These are phyloP conservation scores for Lysiphlebus fabarum DNA, from an alignment of 1,140 invertebrate species.

Conservation along the genomic window DNA sequence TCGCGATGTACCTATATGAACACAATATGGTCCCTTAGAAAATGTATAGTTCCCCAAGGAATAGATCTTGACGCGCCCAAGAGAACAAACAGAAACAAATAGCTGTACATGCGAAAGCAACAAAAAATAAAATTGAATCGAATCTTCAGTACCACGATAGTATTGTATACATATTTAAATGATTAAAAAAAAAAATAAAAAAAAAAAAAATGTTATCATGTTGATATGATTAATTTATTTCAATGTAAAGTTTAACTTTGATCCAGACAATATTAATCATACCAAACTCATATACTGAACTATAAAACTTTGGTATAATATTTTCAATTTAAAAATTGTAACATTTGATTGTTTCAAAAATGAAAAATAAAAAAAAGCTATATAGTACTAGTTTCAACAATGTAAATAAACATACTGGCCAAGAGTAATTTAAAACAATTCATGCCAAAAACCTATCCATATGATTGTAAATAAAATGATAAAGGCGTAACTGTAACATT, in stretches of 20 bases:
- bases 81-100: constrained; percentile 28
- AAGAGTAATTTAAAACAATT: not conserved
- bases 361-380: too few species aligned
- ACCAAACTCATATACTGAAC: too few species aligned
- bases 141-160: constrained; percentile 42
- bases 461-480: too few species aligned
- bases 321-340: too few species aligned
- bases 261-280: constrained; percentile 24
- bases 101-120: constrained; percentile 29
- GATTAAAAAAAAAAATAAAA: constrained; percentile 26
- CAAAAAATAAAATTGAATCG: constrained; percentile 47
- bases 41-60: constrained; percentile 51
- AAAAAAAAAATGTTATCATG: constrained; percentile 38
- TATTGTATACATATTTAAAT: constrained; percentile 22
- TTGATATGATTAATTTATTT: constrained; percentile 47
- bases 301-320: too few species aligned
- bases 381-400: too few species aligned
- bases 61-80: constrained; percentile 19
- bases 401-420: too few species aligned
- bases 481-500: constrained; percentile 9
- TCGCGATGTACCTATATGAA: constrained; percentile 26
- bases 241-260: constrained; percentile 41
- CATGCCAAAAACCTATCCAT: too few species aligned
- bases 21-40: constrained; percentile 27
- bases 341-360: too few species aligned